These are phyloP conservation scores for Eupithecia abbreviata DNA, from an alignment of 2,888 invertebrate species.

Conservation along the genomic window DNA sequence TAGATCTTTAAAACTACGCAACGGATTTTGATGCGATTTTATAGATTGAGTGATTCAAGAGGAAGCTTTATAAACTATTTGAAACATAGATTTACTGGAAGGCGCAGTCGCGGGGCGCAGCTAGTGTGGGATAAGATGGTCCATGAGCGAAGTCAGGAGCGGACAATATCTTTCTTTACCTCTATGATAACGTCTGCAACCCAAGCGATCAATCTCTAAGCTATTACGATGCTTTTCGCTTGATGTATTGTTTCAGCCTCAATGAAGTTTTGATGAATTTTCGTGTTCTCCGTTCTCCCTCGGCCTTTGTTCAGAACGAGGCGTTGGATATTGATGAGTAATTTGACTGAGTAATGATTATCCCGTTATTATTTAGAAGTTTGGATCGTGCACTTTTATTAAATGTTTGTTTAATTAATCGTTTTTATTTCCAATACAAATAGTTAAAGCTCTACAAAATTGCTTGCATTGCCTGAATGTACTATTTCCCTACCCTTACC, in stretches of 20 bases:
- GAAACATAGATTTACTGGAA: no score
- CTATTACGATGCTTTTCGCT: slow-evolving; percentile 82
- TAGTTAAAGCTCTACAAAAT: not conserved
- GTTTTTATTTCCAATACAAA: not conserved
- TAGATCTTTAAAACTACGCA: no score
- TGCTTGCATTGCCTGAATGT: not conserved
- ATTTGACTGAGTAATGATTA: slow-evolving; percentile 72
- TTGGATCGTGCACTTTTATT: slow-evolving; percentile 28
- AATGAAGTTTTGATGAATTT: slow-evolving; percentile 84
- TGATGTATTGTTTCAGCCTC: slow-evolving; percentile 83
- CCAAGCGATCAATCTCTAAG: slow-evolving; percentile 79
- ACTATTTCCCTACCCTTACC: no score
- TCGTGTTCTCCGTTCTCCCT: slow-evolving; percentile 74
- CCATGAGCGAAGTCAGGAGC: slow-evolving; percentile 44
- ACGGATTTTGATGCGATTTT: no score
- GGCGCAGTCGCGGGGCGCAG: no score
- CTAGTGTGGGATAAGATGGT: not conserved
- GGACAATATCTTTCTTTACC: slow-evolving; percentile 61
- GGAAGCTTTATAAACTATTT: no score
- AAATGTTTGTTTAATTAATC: slow-evolving; percentile 26
- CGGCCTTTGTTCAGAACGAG: slow-evolving; percentile 75
- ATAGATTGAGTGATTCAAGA: no score
- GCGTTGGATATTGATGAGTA: slow-evolving; percentile 79
- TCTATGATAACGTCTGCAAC: slow-evolving; percentile 67
- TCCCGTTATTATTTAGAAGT: slow-evolving; percentile 67